Evolutionary conservation across 2,797 vertebrate genomes (phyloP), one percentile per base, ranked within the genome.

Genomic region (Pipistrellus nathusii): DNA sequence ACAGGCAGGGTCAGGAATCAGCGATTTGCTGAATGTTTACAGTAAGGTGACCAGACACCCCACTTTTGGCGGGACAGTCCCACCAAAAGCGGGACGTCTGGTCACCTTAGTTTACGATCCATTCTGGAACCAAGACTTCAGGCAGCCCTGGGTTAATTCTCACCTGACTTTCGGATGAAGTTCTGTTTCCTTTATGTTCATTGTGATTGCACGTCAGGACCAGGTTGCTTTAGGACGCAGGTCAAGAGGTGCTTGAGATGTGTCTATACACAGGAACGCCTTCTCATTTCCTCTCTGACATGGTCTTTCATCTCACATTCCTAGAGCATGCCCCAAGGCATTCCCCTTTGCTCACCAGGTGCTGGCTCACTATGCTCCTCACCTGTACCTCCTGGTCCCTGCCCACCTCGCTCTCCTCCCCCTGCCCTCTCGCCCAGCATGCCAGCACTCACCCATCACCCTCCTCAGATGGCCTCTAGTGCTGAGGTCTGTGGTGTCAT

Each of bases 401-500:
- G 17, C 11, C 18, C 20, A 23, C 30, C 55, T 68, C 30, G 2
- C 0, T 48, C 8, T 80, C 51, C 13, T 51, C 15, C 44, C 59
- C 32, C 3, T 13, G 20, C 21, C 38, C 23, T 21, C 32, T 46
- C 0, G 2, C 64, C 4, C 18, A 7, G 38, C 4, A 1, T 2
- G 13, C 13, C 30, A 15, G 38, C 8, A 4, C 12, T 35, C 18
- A 35, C 27, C 7, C 4, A 0, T 17, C 8, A 25, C 23, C 23
- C 30, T 53, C 25, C 30, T 25, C 18, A 10, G 3, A 2, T 14
- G 12, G 7, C n/a, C 46, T 12, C 1, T 1, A 30, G 35, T 8
- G 38, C 73, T 23, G 11, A 68, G 46, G 82, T 32, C 41, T 46
- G 6, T 21, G 30, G 32, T 21, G 13, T 68, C 57, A n/a, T 68